Evolutionary conservation across 2,113 vertebrate species (phyloP), one percentile per base, ranked within the genome.

Genomic region (Hippocampus comes): DNA sequence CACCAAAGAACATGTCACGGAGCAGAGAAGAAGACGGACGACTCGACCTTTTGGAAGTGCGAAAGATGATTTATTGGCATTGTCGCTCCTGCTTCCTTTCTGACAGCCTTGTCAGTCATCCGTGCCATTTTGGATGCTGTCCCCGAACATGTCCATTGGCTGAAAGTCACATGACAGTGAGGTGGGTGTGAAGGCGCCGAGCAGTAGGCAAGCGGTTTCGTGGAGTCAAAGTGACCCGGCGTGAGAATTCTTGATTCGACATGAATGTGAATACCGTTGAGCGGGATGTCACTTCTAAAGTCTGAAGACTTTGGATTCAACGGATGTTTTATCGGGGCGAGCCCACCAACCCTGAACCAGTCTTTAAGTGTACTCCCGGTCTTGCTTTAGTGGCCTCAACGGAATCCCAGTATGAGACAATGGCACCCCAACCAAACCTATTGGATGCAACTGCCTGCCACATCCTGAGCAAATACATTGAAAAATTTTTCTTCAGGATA

Each of bases 31-130:
- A 70, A 66, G 21, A 30, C 68, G 66, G 67, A 49, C 41, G 30
- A 43, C 70, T 42, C 48, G 4, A 41, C 64, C 73, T 48, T 63
- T 63, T 84, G 63, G 48, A 51, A 72, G 75, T 78, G 84, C 74
- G 82, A 84, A 64, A 51, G 76, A 43, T 82, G 72, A 89, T 69
- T 75, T 82, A 73, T 71, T 79, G 74, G 70, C 73, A 66, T 66
- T 74, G 74, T 79, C 49, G 46, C 43, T 49, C 48, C 67, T 71
- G 71, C 75, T 72, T 63, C 75, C 72, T 72, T 59, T 18, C 73
- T 79, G 76, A 81, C 80, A 76, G 73, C 34, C 6, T 65, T 82
- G 82, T 87, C 84, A 72, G 82, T 82, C 80, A 80, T 74, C 70
- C 34, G 78, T 63, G 70, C 73, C 30, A 11, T 30, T 60, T 34